Conservation (phyloP, 2,113 vertebrate species). For the Calyptommatus sinebrachiatus region DNA sequence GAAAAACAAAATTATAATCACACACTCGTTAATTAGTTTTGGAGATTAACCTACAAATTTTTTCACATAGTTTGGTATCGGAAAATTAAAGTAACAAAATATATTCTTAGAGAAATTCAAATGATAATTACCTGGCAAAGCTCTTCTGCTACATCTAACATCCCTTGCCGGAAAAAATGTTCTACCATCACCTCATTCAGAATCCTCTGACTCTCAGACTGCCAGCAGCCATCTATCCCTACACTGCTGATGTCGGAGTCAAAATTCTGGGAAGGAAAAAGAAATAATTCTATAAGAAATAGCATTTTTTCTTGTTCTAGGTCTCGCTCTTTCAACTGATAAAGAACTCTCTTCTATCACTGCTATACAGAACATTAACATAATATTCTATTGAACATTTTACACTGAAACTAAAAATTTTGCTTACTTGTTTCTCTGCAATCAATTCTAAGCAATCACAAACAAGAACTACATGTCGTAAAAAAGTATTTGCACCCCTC, state of each 20-base stretch:
- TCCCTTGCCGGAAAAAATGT: conserved; percentile 84
- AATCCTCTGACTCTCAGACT: conserved; percentile 80
- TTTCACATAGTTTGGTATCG: too few species aligned
- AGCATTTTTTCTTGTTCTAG: neutral
- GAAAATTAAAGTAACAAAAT: neutral
- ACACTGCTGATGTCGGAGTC: conserved; percentile 86
- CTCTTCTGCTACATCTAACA: conserved; percentile 83
- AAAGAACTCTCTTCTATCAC: conserved; percentile 14
- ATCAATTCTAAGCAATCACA: conserved; percentile 16
- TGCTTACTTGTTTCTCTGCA: neutral
- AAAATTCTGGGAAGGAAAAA: conserved; percentile 73
- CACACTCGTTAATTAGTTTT: conserved; percentile 26
- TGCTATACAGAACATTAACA: neutral
- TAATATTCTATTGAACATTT: neutral
- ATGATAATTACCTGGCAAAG: conserved; percentile 77
- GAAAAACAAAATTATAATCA: conserved; percentile 31
- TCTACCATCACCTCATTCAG: conserved; percentile 87
- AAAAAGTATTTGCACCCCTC: too few species aligned
- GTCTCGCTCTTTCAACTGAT: neutral
- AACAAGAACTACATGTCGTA: neutral
- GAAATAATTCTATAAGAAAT: conserved; percentile 17
- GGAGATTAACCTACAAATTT: neutral
- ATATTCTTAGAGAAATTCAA: neutral
- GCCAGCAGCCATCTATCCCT: conserved; percentile 85
- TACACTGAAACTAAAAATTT: conserved; percentile 8